Evolutionary conservation across 2,797 vertebrate species (phyloP), one percentile per base, ranked within the genome.

Genomic region (Poeciliopsis paucimaculata): DNA sequence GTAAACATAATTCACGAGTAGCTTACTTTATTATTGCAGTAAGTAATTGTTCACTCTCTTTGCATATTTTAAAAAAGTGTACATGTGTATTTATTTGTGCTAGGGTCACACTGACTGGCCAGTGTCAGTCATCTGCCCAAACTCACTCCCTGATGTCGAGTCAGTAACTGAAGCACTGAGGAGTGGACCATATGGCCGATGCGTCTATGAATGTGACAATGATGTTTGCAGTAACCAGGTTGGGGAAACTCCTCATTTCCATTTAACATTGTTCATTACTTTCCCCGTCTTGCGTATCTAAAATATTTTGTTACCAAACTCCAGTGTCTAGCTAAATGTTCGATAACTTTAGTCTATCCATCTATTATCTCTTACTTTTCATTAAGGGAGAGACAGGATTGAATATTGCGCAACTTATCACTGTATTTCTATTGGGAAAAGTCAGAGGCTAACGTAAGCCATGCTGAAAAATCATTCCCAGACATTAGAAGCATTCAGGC

Each of bases 151-250:
- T 64, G 96, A 97, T 83, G 95, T 97, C 0, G 96, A 97, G 86
- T 95, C 96, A 0, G 94, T 97, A 79, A 96, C 94, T 0, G 94
- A 96, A 79, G 96, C 95, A 0, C 88, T 97, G 80, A 93, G 73
- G 82, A 91, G 80, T 0, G 96, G 97, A 75, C 96, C 96, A 0
- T 97, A 97, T 0, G 96, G 97, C 31, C 96, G 96, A 88, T 97
- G 97, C 62, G 96, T 97, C 55, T 97, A 97, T 9, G 90, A 95
- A 76, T 97, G 97, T 86, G 97, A 97, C 91, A 97, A 97, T 8
- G 96, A 97, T 5, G 96, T 97, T 45, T 97, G 95, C 89, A 95
- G 90, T 82, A 96, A 97, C 88, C 97, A 97, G 96, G 97, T 97
- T 71, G 36, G 82, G 60, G 60, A 51, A 46, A 73, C 73, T 34